Percentiles rank a stretch among this genome's conserved stretches.
phyloP scores from a whole-genome alignment of 2,113 vertebrate genomes.

The Rhadina sibilatrix region DNA sequence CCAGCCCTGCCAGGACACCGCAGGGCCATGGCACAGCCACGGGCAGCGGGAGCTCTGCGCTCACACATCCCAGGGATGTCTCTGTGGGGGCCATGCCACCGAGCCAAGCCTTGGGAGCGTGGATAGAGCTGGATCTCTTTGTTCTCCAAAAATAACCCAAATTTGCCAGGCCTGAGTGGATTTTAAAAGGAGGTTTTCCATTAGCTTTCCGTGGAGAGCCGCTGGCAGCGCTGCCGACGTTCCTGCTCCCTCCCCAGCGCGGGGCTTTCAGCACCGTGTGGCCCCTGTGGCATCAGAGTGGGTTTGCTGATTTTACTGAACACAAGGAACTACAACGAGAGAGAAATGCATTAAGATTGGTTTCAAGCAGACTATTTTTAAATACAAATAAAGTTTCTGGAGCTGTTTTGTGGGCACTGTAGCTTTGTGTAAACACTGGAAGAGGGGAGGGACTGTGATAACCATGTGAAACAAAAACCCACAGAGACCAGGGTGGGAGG shows the following conservation, averaged over 20 bases:
- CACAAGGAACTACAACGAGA: background rate
- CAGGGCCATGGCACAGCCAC: rapidly evolving
- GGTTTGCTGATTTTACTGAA: background rate
- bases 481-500: background rate
- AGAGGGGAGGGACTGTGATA: background rate
- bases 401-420: rapidly evolving
- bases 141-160: background rate
- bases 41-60: background rate
- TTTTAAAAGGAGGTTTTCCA: conserved; percentile 33
- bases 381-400: background rate
- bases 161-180: conserved; percentile 26
- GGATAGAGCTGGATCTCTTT: background rate
- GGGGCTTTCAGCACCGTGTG: background rate
- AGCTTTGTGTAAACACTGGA: background rate
- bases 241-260: background rate
- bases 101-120: background rate
- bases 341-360: background rate
- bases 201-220: background rate
- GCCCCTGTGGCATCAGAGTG: background rate
- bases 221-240: background rate
- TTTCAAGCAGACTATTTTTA: background rate
- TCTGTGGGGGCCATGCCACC: background rate
- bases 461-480: background rate
- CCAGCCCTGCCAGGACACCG: background rate
- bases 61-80: background rate